Evolutionary conservation across 2,113 vertebrate genomes (phyloP).

Genomic region (Ascaphus truei): DNA sequence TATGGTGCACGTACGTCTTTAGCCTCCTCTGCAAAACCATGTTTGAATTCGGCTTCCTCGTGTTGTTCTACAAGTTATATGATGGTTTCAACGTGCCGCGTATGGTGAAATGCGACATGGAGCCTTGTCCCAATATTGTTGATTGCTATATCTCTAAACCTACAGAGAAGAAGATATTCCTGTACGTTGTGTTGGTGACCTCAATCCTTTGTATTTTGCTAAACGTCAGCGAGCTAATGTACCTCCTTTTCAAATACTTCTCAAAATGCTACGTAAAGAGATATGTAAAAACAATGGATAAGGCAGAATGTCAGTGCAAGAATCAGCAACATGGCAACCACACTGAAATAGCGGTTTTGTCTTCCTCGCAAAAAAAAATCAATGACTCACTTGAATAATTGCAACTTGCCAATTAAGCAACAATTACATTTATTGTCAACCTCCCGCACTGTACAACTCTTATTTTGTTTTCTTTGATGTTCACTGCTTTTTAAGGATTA

Average conservation of each 20-base stretch:
- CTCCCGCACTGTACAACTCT: too few relatives aligned
- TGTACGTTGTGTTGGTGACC: constrained; percentile 71
- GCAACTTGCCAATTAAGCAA: background rate
- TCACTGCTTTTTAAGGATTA: too few relatives aligned
- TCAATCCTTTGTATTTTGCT: constrained; percentile 74
- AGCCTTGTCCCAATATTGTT: constrained; percentile 75
- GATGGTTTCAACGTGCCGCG: constrained; percentile 70
- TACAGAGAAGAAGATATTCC: constrained; percentile 83
- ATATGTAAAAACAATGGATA: constrained; percentile 30
- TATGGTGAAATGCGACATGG: constrained; percentile 65
- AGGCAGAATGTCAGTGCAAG: background rate
- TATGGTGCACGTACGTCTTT: constrained; percentile 72
- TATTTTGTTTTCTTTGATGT: too few relatives aligned
- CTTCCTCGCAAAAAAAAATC: background rate
- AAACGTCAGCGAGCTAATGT: constrained; percentile 71
- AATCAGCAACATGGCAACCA: background rate
- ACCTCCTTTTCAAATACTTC: constrained; percentile 71
- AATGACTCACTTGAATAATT: background rate
- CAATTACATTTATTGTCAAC: too few relatives aligned
- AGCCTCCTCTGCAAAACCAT: constrained; percentile 75
- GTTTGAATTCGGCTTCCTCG: constrained; percentile 74
- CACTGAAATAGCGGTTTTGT: background rate
- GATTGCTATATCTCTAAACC: constrained; percentile 77
- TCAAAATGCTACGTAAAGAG: constrained; percentile 58
- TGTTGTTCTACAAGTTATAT: constrained; percentile 78